phyloP scores from a whole-genome alignment of 2,888 invertebrate species.

The Mythimna impura region DNA sequence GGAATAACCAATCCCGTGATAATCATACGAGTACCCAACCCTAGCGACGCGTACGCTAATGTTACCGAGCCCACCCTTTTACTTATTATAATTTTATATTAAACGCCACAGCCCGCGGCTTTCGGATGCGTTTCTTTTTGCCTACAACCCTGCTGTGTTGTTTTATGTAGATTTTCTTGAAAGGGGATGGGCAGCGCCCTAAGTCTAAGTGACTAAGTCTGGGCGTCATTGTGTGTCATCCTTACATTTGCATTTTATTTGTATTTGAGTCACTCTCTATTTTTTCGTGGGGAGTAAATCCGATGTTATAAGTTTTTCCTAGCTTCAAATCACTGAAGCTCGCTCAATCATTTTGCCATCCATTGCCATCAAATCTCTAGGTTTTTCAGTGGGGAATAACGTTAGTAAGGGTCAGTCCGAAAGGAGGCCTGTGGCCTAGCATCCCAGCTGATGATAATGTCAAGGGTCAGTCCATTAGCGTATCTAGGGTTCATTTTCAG shows the following conservation, averaged over 20 bases:
- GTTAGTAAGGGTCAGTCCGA: background rate
- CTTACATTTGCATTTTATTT: slow-evolving; percentile 51
- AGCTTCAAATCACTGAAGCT: background rate
- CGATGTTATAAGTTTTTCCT: background rate
- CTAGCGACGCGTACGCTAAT: slow-evolving; percentile 48
- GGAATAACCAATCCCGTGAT: slow-evolving; percentile 6
- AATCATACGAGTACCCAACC: slow-evolving; percentile 8
- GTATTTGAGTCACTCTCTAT: slow-evolving; percentile 26
- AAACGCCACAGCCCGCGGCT: slow-evolving; percentile 54
- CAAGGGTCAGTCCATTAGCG: too few relatives aligned
- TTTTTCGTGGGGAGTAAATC: background rate
- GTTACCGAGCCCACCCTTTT: slow-evolving; percentile 66
- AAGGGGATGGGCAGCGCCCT: slow-evolving; percentile 45
- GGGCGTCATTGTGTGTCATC: slow-evolving; percentile 36
- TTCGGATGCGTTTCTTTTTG: slow-evolving; percentile 56
- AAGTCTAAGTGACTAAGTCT: slow-evolving; percentile 41
- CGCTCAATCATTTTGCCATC: background rate
- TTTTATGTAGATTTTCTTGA: slow-evolving; percentile 63
- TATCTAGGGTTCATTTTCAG: too few relatives aligned
- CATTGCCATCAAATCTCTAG: background rate
- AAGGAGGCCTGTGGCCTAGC: too few relatives aligned
- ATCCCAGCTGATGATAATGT: too few relatives aligned
- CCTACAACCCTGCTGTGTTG: slow-evolving; percentile 49
- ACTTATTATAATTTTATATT: slow-evolving; percentile 74
- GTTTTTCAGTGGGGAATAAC: background rate